Evolutionary conservation across 2,113 vertebrate species (phyloP).

Genomic region (Pongo pygmaeus): DNA sequence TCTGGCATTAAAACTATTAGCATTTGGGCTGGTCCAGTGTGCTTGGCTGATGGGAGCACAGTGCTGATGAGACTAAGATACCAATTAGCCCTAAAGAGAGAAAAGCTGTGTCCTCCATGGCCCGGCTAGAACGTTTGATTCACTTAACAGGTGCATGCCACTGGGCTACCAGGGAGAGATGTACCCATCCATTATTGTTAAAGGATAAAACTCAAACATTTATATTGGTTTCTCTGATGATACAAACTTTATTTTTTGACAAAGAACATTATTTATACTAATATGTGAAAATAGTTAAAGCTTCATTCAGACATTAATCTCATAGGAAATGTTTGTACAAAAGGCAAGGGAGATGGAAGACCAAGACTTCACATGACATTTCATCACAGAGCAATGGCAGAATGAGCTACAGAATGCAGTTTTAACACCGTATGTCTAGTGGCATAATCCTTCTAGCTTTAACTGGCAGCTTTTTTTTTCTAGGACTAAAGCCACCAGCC

Average conservation of each 20-base stretch:
- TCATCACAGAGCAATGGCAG: background rate
- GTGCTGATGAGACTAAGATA: background rate
- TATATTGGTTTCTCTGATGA: background rate
- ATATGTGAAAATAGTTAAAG: background rate
- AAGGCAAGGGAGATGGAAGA: background rate
- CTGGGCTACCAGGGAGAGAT: background rate
- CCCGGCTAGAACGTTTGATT: background rate
- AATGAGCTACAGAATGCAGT: background rate
- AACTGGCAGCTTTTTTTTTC: background rate
- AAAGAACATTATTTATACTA: background rate
- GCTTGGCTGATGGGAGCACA: background rate
- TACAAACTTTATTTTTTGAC: background rate
- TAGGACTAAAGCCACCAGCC: background rate
- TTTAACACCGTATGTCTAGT: background rate
- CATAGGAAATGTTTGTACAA: background rate
- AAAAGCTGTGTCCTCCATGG: background rate
- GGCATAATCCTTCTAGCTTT: background rate
- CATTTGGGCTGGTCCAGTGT: background rate
- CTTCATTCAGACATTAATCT: background rate
- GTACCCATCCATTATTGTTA: background rate
- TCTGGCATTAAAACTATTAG: background rate
- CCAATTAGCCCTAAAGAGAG: background rate
- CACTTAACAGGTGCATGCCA: background rate
- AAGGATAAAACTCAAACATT: background rate
- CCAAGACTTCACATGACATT: background rate